phyloP scores from a whole-genome alignment of 2,888 invertebrate genomes.

The Dusona sp. region DNA sequence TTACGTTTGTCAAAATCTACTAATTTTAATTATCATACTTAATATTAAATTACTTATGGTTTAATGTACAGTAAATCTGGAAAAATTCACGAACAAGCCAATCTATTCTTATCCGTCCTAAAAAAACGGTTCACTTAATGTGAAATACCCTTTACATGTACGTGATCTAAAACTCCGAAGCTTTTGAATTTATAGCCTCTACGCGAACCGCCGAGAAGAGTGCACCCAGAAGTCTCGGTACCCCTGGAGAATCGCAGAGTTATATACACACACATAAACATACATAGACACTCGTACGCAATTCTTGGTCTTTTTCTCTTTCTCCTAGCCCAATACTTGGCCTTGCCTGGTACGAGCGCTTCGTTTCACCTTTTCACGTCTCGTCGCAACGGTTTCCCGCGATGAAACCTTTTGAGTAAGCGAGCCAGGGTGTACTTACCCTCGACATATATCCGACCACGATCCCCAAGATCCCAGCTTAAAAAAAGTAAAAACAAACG shows the following conservation, averaged over 20 bases:
- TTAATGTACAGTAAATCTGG: background rate
- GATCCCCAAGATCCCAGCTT: constrained; percentile 18
- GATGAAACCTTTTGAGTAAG: constrained; percentile 60
- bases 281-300: background rate
- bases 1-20: background rate
- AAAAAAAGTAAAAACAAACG: constrained; percentile 37
- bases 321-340: constrained; percentile 25
- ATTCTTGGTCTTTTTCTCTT: constrained; percentile 19
- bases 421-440: constrained; percentile 44
- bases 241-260: constrained; percentile 38
- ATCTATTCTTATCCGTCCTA: background rate
- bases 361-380: constrained; percentile 63
- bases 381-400: constrained; percentile 49
- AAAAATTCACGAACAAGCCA: background rate
- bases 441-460: constrained; percentile 44
- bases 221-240: constrained; percentile 45
- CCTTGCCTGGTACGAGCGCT: constrained; percentile 13
- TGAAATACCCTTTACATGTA: background rate
- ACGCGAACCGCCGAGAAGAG: constrained; percentile 58
- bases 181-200: constrained; percentile 65
- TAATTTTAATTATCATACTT: background rate
- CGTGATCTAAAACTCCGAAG: constrained; percentile 40
- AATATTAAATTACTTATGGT: background rate
- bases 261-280: background rate
- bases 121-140: constrained; percentile 6